phyloP scores from a whole-genome alignment of 2,797 vertebrate species.

The Bradypus variegatus region DNA sequence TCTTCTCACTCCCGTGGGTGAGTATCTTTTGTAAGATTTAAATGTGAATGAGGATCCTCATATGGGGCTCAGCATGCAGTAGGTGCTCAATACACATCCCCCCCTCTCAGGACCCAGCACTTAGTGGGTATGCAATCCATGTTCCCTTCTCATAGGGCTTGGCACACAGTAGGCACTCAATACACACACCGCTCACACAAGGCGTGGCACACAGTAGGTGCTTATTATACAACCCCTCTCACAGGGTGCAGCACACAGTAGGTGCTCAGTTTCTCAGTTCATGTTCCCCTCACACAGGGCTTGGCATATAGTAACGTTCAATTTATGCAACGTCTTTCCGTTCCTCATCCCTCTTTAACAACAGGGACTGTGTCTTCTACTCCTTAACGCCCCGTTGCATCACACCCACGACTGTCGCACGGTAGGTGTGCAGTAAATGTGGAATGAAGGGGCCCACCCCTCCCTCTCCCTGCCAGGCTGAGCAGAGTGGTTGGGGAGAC shows the following conservation, averaged over 20 bases:
- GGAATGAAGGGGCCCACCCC: background rate
- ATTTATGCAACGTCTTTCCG: fast-evolving
- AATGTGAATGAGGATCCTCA: background rate
- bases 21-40: too few species aligned
- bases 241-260: background rate
- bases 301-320: background rate
- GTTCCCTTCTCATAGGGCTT: background rate
- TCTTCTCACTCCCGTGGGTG: background rate
- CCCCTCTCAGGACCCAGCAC: background rate
- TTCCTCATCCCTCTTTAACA: background rate
- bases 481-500: background rate
- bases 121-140: background rate
- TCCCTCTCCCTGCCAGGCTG: background rate
- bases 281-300: background rate
- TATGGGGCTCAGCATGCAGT: fast-evolving
- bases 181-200: background rate
- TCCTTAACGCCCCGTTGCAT: background rate
- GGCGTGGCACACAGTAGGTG: background rate
- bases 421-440: background rate
- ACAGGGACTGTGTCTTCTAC: background rate
- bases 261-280: background rate
- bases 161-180: background rate
- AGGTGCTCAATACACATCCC: fast-evolving
- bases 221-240: background rate
- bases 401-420: fast-evolving